phyloP scores from a whole-genome alignment of 1,140 invertebrate species.

The Drosophila fuyamai region DNA sequence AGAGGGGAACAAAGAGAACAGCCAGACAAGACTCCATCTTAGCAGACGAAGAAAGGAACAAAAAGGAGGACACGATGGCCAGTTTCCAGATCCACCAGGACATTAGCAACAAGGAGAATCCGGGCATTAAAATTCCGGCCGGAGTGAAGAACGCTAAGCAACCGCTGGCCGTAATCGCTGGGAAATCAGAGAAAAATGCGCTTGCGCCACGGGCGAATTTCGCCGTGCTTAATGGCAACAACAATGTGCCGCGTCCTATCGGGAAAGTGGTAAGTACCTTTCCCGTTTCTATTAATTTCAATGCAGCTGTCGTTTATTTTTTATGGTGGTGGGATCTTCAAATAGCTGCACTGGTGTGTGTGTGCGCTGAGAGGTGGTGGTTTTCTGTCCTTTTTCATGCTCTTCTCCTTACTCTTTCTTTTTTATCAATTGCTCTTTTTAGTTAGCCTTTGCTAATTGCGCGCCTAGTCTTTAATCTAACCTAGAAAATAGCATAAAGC shows the following conservation, averaged over 20 bases:
- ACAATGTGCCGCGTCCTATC: slow-evolving; percentile 74
- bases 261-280: slow-evolving; percentile 70
- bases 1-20: slow-evolving; percentile 55
- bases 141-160: slow-evolving; percentile 47
- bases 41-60: slow-evolving; percentile 22
- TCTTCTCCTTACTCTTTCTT: background rate
- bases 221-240: slow-evolving; percentile 85
- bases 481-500: slow-evolving; percentile 60
- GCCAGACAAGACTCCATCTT: slow-evolving; percentile 63
- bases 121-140: slow-evolving; percentile 50
- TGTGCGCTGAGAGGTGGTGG: slow-evolving; percentile 45
- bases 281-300: slow-evolving; percentile 51
- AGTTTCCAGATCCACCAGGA: slow-evolving; percentile 87
- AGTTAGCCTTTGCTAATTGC: slow-evolving; percentile 33
- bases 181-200: slow-evolving; percentile 31
- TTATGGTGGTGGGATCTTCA: slow-evolving; percentile 73
- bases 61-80: slow-evolving; percentile 84
- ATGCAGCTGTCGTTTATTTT: slow-evolving; percentile 65
- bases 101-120: slow-evolving; percentile 87
- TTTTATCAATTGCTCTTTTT: background rate
- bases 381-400: slow-evolving; percentile 25
- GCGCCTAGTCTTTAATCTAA: slow-evolving; percentile 62
- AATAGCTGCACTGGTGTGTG: background rate
- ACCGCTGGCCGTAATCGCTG: slow-evolving; percentile 57
- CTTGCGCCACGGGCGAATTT: slow-evolving; percentile 74